These are phyloP conservation scores for Gavialis gangeticus DNA, from an alignment of 2,113 vertebrate species.

Conservation along the genomic window DNA sequence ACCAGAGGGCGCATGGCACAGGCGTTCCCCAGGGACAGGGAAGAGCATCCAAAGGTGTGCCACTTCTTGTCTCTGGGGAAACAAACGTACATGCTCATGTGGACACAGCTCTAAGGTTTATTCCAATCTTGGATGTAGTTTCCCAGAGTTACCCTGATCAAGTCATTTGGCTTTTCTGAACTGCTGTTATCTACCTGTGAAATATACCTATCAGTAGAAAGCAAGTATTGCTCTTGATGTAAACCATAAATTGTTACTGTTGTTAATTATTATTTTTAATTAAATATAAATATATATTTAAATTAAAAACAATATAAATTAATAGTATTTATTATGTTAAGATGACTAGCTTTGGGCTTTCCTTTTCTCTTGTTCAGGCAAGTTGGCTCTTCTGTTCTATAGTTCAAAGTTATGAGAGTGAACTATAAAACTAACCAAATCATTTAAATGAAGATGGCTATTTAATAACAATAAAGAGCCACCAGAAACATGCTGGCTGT, in stretches of 20 bases:
- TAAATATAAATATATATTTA: not conserved
- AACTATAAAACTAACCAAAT: not conserved
- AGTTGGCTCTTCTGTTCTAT: not conserved
- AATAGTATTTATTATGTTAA: too few species aligned
- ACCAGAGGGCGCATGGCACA: too few species aligned
- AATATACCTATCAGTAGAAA: not conserved
- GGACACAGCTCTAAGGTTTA: too few species aligned
- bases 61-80: too few species aligned
- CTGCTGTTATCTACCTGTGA: not conserved
- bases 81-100: too few species aligned
- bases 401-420: not conserved
- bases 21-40: too few species aligned
- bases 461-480: not conserved
- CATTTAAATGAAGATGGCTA: not conserved
- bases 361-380: not conserved
- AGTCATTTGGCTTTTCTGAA: not conserved
- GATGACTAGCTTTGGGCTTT: not conserved
- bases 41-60: too few species aligned
- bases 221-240: not conserved
- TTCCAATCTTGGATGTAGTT: too few species aligned
- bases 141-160: too few species aligned
- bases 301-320: too few species aligned
- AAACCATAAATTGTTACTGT: not conserved
- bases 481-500: not conserved
- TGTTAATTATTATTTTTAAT: not conserved